Evolutionary conservation across 1,140 invertebrate species (phyloP).

Genomic region (Trissolcus basalis): DNA sequence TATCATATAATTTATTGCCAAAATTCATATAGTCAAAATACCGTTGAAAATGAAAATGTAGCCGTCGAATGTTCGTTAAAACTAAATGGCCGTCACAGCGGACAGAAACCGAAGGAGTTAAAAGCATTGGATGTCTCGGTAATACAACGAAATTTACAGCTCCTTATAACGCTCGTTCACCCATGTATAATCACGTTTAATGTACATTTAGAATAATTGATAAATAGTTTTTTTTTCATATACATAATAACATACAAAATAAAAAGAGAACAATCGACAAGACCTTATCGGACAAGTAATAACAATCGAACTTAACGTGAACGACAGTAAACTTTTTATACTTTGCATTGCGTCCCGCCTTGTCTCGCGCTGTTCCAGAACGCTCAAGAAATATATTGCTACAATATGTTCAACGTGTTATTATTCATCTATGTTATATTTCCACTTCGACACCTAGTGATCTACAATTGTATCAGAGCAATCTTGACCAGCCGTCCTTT

Average conservation of each 20-base stretch:
- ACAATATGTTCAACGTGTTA: conserved; percentile 56
- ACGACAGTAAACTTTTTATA: conserved; percentile 16
- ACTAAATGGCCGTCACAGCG: conserved; percentile 22
- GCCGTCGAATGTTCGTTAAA: conserved; percentile 17
- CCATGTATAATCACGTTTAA: conserved; percentile 56
- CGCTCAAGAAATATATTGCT: conserved; percentile 46
- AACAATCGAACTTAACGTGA: conserved; percentile 50
- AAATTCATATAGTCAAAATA: conserved; percentile 43
- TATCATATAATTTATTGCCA: conserved; percentile 47
- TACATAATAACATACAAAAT: conserved; percentile 53
- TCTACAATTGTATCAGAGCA: conserved; percentile 34
- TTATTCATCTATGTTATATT: conserved; percentile 52
- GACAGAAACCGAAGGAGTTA: conserved; percentile 14
- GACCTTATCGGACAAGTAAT: conserved; percentile 27
- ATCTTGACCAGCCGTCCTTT: conserved; percentile 30
- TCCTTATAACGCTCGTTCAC: conserved; percentile 47
- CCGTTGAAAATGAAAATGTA: conserved; percentile 38
- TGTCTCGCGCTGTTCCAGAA: conserved; percentile 6
- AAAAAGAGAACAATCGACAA: conserved; percentile 46
- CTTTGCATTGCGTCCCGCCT: conserved; percentile 23
- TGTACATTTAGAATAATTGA: conserved; percentile 55
- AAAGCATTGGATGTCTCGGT: conserved; percentile 36
- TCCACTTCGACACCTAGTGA: conserved; percentile 42
- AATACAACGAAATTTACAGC: conserved; percentile 48
- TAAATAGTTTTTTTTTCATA: conserved; percentile 50